Evolutionary conservation across 1,140 invertebrate species (phyloP).

Genomic region (Chelonus insularis): DNA sequence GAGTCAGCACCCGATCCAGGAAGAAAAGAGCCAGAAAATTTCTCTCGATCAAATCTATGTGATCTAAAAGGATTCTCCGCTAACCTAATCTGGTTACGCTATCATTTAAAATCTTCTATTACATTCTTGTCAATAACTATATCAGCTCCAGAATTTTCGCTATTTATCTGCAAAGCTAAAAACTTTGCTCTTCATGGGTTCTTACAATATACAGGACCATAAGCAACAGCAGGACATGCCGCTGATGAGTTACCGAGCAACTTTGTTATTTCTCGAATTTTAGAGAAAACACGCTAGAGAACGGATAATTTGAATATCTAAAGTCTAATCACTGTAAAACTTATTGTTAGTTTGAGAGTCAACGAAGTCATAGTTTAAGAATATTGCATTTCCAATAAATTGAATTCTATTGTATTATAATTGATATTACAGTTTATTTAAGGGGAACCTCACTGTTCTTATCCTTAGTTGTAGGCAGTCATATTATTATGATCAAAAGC

Average conservation of each 20-base stretch:
- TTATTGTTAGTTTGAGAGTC: too few relatives aligned
- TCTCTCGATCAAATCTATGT: neutral
- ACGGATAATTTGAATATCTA: too few relatives aligned
- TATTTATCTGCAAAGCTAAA: neutral
- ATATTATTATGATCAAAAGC: too few relatives aligned
- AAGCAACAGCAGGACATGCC: neutral
- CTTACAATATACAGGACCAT: neutral
- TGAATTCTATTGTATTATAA: too few relatives aligned
- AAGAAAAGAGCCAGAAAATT: neutral
- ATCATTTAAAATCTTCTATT: neutral
- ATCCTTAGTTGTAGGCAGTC: too few relatives aligned
- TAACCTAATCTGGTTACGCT: neutral
- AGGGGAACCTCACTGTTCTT: too few relatives aligned
- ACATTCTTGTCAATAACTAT: neutral
- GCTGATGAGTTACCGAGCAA: neutral
- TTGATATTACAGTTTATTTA: too few relatives aligned
- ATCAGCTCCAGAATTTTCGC: neutral
- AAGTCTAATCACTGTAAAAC: too few relatives aligned
- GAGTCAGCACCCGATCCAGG: neutral
- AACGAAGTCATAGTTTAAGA: too few relatives aligned
- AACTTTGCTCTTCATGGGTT: neutral
- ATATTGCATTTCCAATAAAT: too few relatives aligned
- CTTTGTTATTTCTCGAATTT: neutral
- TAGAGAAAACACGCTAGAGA: too few relatives aligned
- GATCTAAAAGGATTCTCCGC: neutral